A percentile compares a stretch with the other conserved stretches of the same genome.
phyloP scores from a whole-genome alignment of 2,888 invertebrate genomes.

The Pteria penguin region DNA sequence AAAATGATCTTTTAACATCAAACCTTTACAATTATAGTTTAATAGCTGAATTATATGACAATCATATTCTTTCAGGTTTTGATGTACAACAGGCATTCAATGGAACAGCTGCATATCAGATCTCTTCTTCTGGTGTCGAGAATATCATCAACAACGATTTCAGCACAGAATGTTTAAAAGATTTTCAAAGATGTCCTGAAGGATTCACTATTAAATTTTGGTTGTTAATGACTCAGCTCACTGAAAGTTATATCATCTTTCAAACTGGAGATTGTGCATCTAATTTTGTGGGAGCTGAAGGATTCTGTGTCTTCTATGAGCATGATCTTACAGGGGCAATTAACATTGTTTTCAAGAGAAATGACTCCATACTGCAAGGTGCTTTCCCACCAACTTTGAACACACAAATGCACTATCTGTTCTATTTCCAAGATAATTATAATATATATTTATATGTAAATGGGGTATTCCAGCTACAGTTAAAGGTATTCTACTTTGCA shows the following conservation, averaged over 20 bases:
- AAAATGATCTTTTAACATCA: too few relatives aligned
- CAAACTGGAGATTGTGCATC: slow-evolving; percentile 27
- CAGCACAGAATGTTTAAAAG: slow-evolving; percentile 14
- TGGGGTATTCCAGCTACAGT: slow-evolving; percentile 1
- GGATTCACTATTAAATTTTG: slow-evolving; percentile 23
- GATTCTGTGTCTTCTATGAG: slow-evolving; percentile 25
- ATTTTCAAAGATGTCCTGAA: slow-evolving; percentile 7
- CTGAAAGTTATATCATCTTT: slow-evolving; percentile 4
- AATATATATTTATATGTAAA: slow-evolving; percentile 11
- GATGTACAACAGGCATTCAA: not conserved
- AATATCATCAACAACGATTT: not conserved
- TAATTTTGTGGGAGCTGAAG: not conserved
- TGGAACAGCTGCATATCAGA: not conserved
- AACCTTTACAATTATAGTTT: too few relatives aligned
- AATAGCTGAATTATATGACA: too few relatives aligned
- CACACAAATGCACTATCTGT: not conserved
- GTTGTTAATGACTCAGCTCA: not conserved
- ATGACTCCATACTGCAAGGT: not conserved
- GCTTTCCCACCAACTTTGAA: not conserved
- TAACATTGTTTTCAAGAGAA: not conserved
- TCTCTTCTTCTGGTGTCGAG: not conserved
- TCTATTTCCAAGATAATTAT: slow-evolving; percentile 20
- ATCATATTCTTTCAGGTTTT: not conserved
- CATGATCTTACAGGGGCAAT: not conserved
- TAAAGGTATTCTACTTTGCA: not conserved